Percentiles rank a stretch among this genome's conserved stretches.
These are phyloP conservation scores for Zeus faber DNA, from an alignment of 2,113 vertebrate genomes.

Conservation along the genomic window DNA sequence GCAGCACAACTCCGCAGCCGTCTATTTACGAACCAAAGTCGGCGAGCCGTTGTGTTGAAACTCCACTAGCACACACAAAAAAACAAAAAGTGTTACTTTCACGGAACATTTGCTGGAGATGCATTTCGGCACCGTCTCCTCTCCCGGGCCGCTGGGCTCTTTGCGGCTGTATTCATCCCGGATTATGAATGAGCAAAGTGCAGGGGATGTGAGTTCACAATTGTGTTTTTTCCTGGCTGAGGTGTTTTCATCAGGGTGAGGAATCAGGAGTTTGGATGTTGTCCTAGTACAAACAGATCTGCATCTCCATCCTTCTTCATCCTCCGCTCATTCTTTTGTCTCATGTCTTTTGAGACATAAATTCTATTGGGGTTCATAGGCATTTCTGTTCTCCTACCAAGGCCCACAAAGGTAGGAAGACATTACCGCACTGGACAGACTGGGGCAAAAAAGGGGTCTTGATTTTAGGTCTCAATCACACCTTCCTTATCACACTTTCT, in stretches of 20 bases:
- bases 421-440: too few species aligned
- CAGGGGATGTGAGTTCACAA: constrained; percentile 50
- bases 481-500: too few species aligned
- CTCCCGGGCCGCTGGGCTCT: constrained; percentile 24
- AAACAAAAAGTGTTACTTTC: background rate
- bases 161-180: constrained; percentile 27
- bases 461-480: too few species aligned
- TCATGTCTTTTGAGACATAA: background rate
- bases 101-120: constrained; percentile 25
- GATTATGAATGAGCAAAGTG: constrained; percentile 46
- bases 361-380: too few species aligned
- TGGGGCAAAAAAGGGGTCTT: too few species aligned
- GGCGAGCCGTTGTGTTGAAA: background rate
- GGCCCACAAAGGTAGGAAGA: too few species aligned
- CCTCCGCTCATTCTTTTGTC: background rate
- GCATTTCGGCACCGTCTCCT: constrained; percentile 29
- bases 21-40: constrained; percentile 10
- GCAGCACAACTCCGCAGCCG: constrained; percentile 1
- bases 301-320: background rate
- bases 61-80: background rate
- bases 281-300: too few species aligned
- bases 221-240: constrained; percentile 48
- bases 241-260: constrained; percentile 14
- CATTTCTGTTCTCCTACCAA: too few species aligned
- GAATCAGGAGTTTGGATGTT: too few species aligned